Conservation (phyloP, 2,113 vertebrate genomes). For the Synodontis membranacea region DNA sequence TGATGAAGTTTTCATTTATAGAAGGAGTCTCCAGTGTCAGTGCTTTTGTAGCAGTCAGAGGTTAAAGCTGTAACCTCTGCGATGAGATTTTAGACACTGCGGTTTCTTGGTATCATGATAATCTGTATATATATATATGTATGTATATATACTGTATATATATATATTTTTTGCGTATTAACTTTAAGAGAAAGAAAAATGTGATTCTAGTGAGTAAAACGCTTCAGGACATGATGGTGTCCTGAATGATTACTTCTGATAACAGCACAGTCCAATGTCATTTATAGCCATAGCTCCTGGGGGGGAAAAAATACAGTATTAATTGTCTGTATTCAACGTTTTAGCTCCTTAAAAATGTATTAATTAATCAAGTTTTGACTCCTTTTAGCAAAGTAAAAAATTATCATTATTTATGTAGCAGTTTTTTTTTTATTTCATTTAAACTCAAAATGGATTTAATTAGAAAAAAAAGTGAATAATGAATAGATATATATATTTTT, state of each 20-base stretch:
- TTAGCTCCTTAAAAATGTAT: no score
- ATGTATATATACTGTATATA: no score
- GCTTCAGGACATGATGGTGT: neutral
- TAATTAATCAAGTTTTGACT: no score
- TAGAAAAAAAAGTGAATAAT: neutral
- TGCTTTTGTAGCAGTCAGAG: neutral
- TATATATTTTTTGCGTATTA: neutral
- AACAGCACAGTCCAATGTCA: neutral
- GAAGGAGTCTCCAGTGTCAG: neutral
- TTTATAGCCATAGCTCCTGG: neutral
- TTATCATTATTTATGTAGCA: neutral
- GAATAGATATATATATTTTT: no score
- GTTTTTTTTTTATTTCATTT: neutral
- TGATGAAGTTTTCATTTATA: neutral
- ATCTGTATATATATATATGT: no score
- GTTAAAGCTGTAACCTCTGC: neutral
- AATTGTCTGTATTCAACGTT: neutral
- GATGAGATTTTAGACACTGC: neutral
- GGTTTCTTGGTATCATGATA: neutral
- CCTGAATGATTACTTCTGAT: neutral
- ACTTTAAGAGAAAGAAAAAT: neutral
- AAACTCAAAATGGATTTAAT: neutral
- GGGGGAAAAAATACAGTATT: neutral
- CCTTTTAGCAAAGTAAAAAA: neutral
- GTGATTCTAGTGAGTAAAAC: neutral